These are phyloP conservation scores for Steromphala cineraria DNA, from an alignment of 2,888 invertebrate genomes.

Conservation along the genomic window DNA sequence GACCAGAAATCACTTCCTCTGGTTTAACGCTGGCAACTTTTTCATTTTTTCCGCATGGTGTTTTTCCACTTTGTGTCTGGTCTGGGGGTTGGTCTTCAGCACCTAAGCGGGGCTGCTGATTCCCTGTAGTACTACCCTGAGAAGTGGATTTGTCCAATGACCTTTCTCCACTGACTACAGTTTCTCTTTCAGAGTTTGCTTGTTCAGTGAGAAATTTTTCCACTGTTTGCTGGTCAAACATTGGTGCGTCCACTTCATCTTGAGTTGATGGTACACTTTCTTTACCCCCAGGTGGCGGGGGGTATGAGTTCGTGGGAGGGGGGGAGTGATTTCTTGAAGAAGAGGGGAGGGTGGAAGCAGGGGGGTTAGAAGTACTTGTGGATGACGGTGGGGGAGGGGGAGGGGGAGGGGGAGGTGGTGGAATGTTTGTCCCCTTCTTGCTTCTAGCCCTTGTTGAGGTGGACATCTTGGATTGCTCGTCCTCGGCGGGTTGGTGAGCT, in stretches of 20 bases:
- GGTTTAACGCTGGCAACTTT: no score
- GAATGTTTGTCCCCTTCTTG: not conserved
- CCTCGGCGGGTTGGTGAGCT: not conserved
- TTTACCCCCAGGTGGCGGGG: not conserved
- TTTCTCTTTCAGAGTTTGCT: not conserved
- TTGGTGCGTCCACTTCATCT: conserved; percentile 11
- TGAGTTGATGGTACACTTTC: not conserved
- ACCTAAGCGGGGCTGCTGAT: not conserved
- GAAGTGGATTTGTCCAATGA: not conserved
- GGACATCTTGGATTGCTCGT: not conserved
- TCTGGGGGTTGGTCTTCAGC: not conserved
- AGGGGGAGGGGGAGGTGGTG: not conserved
- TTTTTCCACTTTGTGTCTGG: no score
- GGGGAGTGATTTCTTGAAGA: not conserved
- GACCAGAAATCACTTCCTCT: no score
- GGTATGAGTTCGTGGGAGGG: not conserved
- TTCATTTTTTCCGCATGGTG: no score
- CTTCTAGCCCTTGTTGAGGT: not conserved
- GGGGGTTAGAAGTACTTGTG: not conserved
- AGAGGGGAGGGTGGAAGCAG: not conserved
- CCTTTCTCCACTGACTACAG: not conserved
- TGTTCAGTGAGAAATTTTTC: not conserved
- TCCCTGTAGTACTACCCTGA: no score
- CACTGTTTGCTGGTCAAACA: not conserved
- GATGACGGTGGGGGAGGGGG: not conserved